phyloP scores from a whole-genome alignment of 2,888 invertebrate genomes.

The Ptychoptera contaminata region DNA sequence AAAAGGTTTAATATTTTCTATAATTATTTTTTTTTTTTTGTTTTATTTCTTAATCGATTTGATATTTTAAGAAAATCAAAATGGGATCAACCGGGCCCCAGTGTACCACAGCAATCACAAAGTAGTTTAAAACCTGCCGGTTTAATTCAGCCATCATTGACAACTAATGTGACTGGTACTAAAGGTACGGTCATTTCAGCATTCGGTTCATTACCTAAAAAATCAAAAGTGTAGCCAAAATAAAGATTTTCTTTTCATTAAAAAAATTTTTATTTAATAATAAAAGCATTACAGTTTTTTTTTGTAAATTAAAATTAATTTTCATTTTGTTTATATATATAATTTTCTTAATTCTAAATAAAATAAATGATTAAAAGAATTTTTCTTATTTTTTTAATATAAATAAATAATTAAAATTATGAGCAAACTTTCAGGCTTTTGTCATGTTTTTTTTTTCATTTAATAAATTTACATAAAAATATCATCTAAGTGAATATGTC shows the following conservation, averaged over 20 bases:
- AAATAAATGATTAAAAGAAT: no score
- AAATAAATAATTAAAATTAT: no score
- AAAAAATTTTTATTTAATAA: no score
- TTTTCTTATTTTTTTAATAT: no score
- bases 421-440: no score
- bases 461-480: no score
- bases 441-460: no score
- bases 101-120: conserved; percentile 18
- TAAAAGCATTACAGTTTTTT: no score
- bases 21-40: background rate
- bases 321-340: no score
- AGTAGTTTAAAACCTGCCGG: conserved; percentile 38
- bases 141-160: conserved; percentile 55
- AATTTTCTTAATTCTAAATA: no score
- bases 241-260: background rate
- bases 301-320: no score
- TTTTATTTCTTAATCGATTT: background rate
- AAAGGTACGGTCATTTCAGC: conserved; percentile 88
- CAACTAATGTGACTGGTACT: conserved; percentile 71
- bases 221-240: conserved; percentile 22
- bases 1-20: conserved; percentile 35
- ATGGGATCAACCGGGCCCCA: conserved; percentile 71
- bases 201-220: conserved; percentile 79
- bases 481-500: no score
- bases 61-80: conserved; percentile 55